Conservation (phyloP, 1,140 invertebrate species). For the Phymastichus coffea region DNA sequence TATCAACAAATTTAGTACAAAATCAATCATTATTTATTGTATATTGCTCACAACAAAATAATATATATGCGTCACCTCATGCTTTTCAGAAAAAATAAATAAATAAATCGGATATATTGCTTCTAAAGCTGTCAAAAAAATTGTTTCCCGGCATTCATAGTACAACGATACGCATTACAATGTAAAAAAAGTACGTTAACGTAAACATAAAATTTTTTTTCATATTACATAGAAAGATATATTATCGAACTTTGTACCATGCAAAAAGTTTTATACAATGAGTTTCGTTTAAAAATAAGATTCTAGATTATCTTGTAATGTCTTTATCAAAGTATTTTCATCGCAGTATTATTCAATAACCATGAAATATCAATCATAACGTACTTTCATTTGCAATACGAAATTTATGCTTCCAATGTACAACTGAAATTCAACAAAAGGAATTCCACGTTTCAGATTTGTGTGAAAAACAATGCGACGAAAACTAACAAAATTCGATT, state of each 20-base stretch:
- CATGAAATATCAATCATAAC: not conserved
- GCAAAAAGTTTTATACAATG: not conserved
- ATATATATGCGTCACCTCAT: not conserved
- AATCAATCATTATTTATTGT: conserved; percentile 5
- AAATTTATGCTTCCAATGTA: too few species aligned
- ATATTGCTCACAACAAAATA: not conserved
- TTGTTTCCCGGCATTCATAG: not conserved
- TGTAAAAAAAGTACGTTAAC: conserved; percentile 1
- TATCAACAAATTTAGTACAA: not conserved
- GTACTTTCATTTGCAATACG: too few species aligned
- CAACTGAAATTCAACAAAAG: too few species aligned
- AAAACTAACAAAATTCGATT: too few species aligned
- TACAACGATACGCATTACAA: not conserved
- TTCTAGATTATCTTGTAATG: not conserved
- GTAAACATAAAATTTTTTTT: not conserved
- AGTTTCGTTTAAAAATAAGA: not conserved
- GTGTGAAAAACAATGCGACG: too few species aligned
- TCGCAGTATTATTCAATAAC: not conserved
- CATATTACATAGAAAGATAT: conserved; percentile 6
- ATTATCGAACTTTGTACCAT: conserved; percentile 3
- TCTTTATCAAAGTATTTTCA: not conserved
- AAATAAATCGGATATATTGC: not conserved
- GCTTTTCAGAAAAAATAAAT: not conserved
- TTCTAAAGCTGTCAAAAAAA: not conserved
- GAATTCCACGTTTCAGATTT: too few species aligned